Evolutionary conservation across 2,888 invertebrate genomes (phyloP).

Genomic region (Amiota communis): DNA sequence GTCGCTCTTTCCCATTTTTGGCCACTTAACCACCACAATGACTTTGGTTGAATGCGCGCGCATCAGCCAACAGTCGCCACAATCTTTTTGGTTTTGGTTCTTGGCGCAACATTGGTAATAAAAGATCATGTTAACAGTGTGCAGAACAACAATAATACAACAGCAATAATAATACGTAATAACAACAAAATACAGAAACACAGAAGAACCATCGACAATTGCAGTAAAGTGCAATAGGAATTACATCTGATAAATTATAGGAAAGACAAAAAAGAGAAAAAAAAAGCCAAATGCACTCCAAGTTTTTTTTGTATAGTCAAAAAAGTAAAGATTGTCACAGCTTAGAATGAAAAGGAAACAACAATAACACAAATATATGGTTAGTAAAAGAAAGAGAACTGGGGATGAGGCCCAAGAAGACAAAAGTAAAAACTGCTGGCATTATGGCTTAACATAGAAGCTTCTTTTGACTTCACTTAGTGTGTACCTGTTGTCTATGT

Average conservation of each 20-base stretch:
- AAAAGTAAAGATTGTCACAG: conserved; percentile 24
- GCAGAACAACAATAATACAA: conserved; percentile 46
- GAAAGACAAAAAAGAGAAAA: conserved; percentile 34
- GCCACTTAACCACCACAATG: not conserved
- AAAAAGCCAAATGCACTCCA: conserved; percentile 42
- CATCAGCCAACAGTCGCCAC: not conserved
- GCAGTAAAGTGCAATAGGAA: conserved; percentile 51
- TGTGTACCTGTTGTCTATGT: too few relatives aligned
- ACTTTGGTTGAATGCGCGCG: not conserved
- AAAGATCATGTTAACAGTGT: conserved; percentile 69
- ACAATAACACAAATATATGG: conserved; percentile 6
- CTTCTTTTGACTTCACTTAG: too few relatives aligned
- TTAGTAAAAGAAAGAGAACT: too few relatives aligned
- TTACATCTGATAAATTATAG: conserved; percentile 67
- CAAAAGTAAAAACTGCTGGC: not conserved
- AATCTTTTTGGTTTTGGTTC: not conserved
- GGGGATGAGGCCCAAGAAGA: not conserved
- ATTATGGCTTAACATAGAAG: not conserved
- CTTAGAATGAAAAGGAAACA: not conserved
- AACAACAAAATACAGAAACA: conserved; percentile 1
- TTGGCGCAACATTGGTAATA: conserved; percentile 52
- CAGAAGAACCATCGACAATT: conserved; percentile 24
- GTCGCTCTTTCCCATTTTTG: not conserved
- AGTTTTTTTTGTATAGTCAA: not conserved
- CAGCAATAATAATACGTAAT: conserved; percentile 32